Evolutionary conservation across 2,888 invertebrate genomes (phyloP).

Genomic region (Epinotia bilunana): DNA sequence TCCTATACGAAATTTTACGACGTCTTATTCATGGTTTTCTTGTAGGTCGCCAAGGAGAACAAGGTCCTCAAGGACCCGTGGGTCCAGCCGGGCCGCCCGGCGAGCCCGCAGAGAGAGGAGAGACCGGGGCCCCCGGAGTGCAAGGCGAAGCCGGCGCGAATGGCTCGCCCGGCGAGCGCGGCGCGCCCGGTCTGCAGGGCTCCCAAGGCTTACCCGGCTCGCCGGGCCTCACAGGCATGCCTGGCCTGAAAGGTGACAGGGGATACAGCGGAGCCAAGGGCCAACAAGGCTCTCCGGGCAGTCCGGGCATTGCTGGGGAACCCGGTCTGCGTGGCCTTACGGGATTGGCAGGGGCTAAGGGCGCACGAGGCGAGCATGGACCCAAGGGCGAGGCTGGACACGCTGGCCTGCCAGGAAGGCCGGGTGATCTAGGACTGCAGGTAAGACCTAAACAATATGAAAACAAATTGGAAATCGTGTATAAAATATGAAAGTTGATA

Average conservation of each 20-base stretch:
- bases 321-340: slow-evolving; percentile 85
- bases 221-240: slow-evolving; percentile 87
- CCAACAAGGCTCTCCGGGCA: slow-evolving; percentile 88
- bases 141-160: slow-evolving; percentile 89
- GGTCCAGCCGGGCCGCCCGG: slow-evolving; percentile 91
- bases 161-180: slow-evolving; percentile 90
- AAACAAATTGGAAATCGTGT: slow-evolving; percentile 16
- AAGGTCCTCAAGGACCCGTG: slow-evolving; percentile 90
- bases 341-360: slow-evolving; percentile 89
- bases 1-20: background rate
- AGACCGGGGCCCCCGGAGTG: slow-evolving; percentile 88
- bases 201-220: slow-evolving; percentile 88
- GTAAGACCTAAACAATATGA: slow-evolving; percentile 71
- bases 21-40: background rate
- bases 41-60: slow-evolving; percentile 88
- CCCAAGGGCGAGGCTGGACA: slow-evolving; percentile 90
- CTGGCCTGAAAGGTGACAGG: slow-evolving; percentile 90
- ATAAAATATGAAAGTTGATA: background rate
- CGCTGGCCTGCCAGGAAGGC: slow-evolving; percentile 90
- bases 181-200: slow-evolving; percentile 89
- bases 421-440: slow-evolving; percentile 89
- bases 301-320: slow-evolving; percentile 86
- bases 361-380: slow-evolving; percentile 90
- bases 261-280: slow-evolving; percentile 89
- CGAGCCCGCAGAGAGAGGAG: slow-evolving; percentile 92